Base-by-base conservation (phyloP, 1,140 invertebrate species). In the Drosophila chauvacae region DNA sequence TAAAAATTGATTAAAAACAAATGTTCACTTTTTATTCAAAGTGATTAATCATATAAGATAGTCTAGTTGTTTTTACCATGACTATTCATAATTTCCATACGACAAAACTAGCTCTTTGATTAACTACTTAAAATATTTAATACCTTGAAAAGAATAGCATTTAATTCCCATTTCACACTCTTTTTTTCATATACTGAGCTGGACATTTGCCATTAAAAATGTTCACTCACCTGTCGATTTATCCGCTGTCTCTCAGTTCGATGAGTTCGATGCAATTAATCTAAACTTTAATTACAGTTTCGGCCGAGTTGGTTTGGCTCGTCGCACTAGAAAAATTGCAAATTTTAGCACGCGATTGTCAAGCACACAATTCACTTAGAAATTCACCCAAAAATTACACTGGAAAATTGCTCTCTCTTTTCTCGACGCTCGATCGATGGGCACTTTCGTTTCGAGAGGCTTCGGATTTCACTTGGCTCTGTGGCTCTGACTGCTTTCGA, bases 311-410 rank as follows among this genome's bases (percentile, higher is more conserved):
- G 16, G 39, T 58, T 64, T 44, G 56, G 41, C 69, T 70, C 47
- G 55, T 65, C 41, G 72, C 75, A 82, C 70, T 79, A 62, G 60
- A 84, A 75, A 66, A 74, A 60, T 63, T 58, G 58, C 35, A 39
- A 70, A 72, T 51, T 37, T 71, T 26, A 56, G 55, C 82, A 82
- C 78, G 77, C 72, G 74, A 81, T 70, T 78, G 64, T 81, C 75
- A 64, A 82, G 63, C 71, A 62, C 71, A 62, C 69, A 76, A 61
- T 53, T 61, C 83, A 84, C 81, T 72, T 69, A 37, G 59, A 77
- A 77, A 68, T 76, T 77, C 85, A 90, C 85, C 85, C 80, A 72
- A 72, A 71, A 72, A 63, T 66, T 73, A 75, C 85, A 88, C 81
- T 47, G 60, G 51, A 72, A 60, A 42, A 72, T 84, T 71, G 64